Percentiles rank a stretch among this genome's conserved stretches.
Conservation (phyloP, 2,797 vertebrate genomes). For the Siniperca undulata region DNA sequence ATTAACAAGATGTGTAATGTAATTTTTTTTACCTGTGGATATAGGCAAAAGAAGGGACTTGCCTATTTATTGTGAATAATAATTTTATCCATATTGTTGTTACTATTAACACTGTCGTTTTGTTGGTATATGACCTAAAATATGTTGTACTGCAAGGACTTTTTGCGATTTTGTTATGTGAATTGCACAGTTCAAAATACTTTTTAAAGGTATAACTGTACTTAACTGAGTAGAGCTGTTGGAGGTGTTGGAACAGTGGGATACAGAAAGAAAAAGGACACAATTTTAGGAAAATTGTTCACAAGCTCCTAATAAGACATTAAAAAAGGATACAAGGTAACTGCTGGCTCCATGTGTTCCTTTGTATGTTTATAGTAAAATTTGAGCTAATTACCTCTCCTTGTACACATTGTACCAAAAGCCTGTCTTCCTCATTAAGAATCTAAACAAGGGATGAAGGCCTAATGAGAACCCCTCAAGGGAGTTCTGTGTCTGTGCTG, state of each 20-base stretch:
- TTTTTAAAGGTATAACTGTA: background rate
- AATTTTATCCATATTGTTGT: background rate
- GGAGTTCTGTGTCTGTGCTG: conserved; percentile 44
- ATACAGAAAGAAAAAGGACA: background rate
- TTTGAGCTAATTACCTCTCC: conserved; percentile 52
- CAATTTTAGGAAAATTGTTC: background rate
- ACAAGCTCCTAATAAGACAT: background rate
- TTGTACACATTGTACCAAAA: conserved; percentile 46
- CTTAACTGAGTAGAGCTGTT: background rate
- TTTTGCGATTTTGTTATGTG: background rate
- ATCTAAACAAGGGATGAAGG: conserved; percentile 66
- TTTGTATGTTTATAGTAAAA: conserved; percentile 59
- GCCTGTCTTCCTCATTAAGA: conserved; percentile 64
- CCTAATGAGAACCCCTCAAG: conserved; percentile 62
- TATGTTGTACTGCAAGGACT: background rate
- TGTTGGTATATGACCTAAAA: background rate
- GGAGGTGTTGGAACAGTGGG: background rate
- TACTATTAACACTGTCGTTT: background rate
- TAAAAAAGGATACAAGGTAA: background rate
- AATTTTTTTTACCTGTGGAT: background rate
- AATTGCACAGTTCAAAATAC: background rate
- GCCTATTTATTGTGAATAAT: background rate
- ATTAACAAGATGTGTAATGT: conserved; percentile 1
- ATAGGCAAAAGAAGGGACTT: background rate
- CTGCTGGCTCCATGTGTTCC: conserved; percentile 19